Percentiles rank a stretch among this genome's conserved stretches.
These are phyloP conservation scores for Papilio gigon DNA, from an alignment of 2,888 invertebrate genomes.

Conservation along the genomic window DNA sequence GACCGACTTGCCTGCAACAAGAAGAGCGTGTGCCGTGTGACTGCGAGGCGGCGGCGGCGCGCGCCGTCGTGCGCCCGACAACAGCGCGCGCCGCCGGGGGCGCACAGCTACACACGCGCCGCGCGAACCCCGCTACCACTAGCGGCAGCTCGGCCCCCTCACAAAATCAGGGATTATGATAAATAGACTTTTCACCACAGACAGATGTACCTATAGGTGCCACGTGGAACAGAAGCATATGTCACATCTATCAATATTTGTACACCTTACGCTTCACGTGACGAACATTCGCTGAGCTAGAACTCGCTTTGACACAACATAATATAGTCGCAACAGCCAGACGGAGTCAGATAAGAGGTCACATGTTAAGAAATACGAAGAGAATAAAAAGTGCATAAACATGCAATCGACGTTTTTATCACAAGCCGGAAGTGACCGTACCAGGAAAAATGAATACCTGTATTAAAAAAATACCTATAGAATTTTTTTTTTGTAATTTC, in stretches of 20 bases:
- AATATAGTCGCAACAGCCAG: constrained; percentile 12
- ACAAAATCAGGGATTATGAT: not conserved
- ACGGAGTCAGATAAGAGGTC: not conserved
- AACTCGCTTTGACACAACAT: constrained; percentile 27
- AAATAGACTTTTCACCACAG: constrained; percentile 1
- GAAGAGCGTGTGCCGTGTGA: constrained; percentile 65
- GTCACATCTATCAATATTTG: not conserved
- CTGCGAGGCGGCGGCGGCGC: constrained; percentile 54
- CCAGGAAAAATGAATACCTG: not conserved
- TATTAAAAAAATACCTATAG: not conserved
- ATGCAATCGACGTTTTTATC: not conserved
- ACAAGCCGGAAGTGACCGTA: constrained; percentile 1
- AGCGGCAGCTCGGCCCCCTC: not conserved
- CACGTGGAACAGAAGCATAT: not conserved
- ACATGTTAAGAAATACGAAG: not conserved
- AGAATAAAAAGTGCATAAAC: not conserved
- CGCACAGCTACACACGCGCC: not conserved
- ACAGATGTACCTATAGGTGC: not conserved
- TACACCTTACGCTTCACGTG: not conserved
- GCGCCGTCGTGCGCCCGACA: constrained; percentile 42
- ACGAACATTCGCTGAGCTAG: constrained; percentile 38
- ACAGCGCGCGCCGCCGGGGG: constrained; percentile 35
- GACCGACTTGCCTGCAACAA: constrained; percentile 85
- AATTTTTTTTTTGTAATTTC: not conserved
- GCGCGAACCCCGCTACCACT: not conserved